Base-by-base conservation (phyloP, 2,888 invertebrate genomes). In the Andrena flavipes region DNA sequence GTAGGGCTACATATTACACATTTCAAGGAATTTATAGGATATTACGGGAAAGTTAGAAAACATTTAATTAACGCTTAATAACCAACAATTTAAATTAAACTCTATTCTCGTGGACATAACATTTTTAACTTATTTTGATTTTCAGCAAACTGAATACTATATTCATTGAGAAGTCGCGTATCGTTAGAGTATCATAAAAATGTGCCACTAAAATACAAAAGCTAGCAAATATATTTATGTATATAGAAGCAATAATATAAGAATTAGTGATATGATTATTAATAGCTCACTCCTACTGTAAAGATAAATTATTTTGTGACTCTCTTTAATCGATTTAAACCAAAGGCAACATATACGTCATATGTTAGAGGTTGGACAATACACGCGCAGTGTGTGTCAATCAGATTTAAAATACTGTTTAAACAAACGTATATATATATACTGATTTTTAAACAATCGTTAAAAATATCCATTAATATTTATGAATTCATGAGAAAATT, bases 171-270 rank as follows among this genome's bases (percentile, higher is more conserved):
- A 71, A 80, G 51, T 49, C 68, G 30, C 48, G n/a, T 75, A 68
- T 73, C 64, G 75, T 78, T 69, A 76, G 48, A 70, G 51, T 59
- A 63, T 82, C 64, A 76, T 76, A 62, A 84, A 59, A 80, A 70
- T 64, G 70, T 82, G 77, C 71, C 62, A 80, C 67, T 83, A 86
- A 86, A 84, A 78, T 80, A 86, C 48, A 76, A 87, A 87, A 87
- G 64, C 77, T 86, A 82, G 73, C 70, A 80, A 80, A 86, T 70
- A 77, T 82, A 35, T 77, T 54, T 33, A 69, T 29, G 48, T 63
- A 67, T 63, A 73, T 73, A 73, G 70, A 86, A 84, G 84, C 75
- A 84, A 86, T 82, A 75, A 71, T 82, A 62, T 77, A 77, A 79
- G 80, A 84, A 80, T 84, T 78, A 80, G 74, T 74, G 84, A 80